A percentile compares a stretch with the other conserved stretches of the same genome.
phyloP scores from a whole-genome alignment of 2,113 vertebrate species.

The Aplodontia rufa region DNA sequence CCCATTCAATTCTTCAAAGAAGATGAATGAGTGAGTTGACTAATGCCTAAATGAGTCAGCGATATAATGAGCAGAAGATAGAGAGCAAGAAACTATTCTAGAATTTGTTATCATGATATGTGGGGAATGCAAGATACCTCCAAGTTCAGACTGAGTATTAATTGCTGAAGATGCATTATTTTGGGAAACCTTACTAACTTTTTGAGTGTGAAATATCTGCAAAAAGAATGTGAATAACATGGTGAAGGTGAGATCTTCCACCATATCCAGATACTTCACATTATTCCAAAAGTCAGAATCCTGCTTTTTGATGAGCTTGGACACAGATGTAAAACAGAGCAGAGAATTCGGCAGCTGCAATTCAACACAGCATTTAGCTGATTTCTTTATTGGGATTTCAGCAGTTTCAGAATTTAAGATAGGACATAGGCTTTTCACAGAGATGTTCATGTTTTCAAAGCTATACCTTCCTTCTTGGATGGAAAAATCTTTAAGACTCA shows the following conservation, averaged over 20 bases:
- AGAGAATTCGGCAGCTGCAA: conserved; percentile 36
- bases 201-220: not conserved
- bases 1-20: not conserved
- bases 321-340: not conserved
- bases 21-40: not conserved
- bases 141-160: not conserved
- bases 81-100: not conserved
- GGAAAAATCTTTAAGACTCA: not conserved
- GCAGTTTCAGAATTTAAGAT: conserved; percentile 38
- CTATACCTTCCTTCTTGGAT: not conserved
- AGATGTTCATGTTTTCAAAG: not conserved
- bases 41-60: not conserved
- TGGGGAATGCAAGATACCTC: not conserved
- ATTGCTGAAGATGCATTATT: not conserved
- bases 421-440: not conserved
- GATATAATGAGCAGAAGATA: not conserved
- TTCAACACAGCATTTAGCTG: not conserved
- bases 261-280: not conserved
- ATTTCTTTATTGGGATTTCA: conserved; percentile 51
- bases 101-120: not conserved
- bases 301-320: not conserved
- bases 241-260: not conserved
- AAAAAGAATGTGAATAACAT: not conserved
- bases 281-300: conserved; percentile 26
- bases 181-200: not conserved